These are phyloP conservation scores for Pammene fasciana DNA, from an alignment of 2,888 invertebrate species.

Conservation along the genomic window DNA sequence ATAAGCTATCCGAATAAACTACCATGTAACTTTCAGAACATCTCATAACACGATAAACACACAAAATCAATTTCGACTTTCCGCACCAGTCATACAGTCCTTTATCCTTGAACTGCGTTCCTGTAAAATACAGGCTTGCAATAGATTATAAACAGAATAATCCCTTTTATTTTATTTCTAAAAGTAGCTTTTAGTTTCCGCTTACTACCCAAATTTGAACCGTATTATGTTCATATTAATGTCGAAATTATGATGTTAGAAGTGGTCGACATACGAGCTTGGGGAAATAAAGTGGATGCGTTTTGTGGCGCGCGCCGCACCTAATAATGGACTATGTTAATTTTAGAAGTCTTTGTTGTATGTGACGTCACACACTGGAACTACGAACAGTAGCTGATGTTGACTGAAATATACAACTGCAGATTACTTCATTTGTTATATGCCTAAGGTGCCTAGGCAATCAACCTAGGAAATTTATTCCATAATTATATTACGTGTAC, in stretches of 20 bases:
- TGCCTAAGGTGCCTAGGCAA: too few relatives aligned
- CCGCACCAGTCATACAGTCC: neutral
- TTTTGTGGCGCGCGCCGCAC: constrained; percentile 28
- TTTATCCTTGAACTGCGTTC: neutral
- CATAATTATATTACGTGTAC: too few relatives aligned
- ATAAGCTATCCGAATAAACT: constrained; percentile 32
- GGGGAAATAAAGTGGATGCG: constrained; percentile 20
- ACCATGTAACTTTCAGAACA: neutral
- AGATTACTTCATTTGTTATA: neutral
- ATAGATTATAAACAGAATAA: constrained; percentile 11
- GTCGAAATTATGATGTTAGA: neutral
- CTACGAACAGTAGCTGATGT: constrained; percentile 11
- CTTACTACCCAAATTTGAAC: neutral
- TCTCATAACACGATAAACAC: neutral
- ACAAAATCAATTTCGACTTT: neutral
- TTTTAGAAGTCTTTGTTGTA: constrained; percentile 41
- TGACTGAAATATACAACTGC: neutral
- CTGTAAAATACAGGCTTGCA: neutral
- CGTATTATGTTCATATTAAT: neutral
- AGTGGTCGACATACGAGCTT: constrained; percentile 1
- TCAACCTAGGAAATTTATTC: too few relatives aligned
- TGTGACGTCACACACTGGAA: constrained; percentile 38
- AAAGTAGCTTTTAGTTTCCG: neutral
- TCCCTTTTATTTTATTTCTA: neutral
- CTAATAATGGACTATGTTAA: constrained; percentile 38